Base-by-base conservation (phyloP, 1,140 invertebrate species). In the Drosophila neocordata region DNA sequence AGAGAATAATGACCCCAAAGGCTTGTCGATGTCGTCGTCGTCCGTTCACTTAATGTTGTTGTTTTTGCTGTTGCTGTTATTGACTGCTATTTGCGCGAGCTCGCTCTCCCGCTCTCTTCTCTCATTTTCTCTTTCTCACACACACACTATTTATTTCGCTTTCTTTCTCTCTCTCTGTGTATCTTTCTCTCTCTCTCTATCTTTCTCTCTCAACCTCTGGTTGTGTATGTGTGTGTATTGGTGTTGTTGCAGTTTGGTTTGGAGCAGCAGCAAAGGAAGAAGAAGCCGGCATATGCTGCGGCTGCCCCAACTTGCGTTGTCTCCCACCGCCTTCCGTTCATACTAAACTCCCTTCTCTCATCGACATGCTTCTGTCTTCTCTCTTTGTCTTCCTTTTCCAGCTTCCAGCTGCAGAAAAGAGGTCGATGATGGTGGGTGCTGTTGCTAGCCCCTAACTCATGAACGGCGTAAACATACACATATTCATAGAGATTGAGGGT, bases 1-100 rank as follows among this genome's bases (percentile, higher is more conserved):
- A 91, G 87, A 90, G 90, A 91, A 91, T 91, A 91, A 91, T 91
- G 90, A 91, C 90, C 90, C 90, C 90, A 91, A 91, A 85, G 87
- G 77, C 85, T 84, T 85, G 77, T 79, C 63, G 72, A 78, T 79
- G 64, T 58, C 44, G 53, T 58, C 44, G 38, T 55, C 67, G 61
- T 27, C 59, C 44, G 51, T 69, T 58, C 62, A 63, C 37, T 65
- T 69, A 58, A 73, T 77, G 78, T 58, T 77, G 62, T 65, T 66
- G 59, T 56, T 69, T 53, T 58, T 71, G 59, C 48, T 73, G 63
- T 64, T 75, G 79, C 65, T 78, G 77, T 81, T 81, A 79, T 79
- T 87, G 82, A 87, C 83, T 87, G 82, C 82, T 87, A 82, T 87
- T 87, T 80, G 70, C 72, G 56, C 64, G 70, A 73, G 74, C 70